These are phyloP conservation scores for Smittia aterrima DNA, from an alignment of 2,888 invertebrate genomes.

Conservation along the genomic window DNA sequence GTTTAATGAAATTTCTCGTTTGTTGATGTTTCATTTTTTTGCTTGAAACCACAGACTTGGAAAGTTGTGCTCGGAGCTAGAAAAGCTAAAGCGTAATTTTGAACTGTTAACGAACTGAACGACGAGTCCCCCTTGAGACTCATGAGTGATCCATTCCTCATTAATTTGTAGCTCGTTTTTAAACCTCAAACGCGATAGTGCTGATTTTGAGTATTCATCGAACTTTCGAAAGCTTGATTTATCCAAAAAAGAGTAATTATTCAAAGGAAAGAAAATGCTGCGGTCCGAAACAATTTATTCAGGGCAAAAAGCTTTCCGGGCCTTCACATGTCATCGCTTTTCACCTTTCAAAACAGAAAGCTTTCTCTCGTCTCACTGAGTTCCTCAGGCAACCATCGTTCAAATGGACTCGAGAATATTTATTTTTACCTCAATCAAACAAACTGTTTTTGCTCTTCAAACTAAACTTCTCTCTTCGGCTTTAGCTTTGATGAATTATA, in stretches of 20 bases:
- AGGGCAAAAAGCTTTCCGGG: slow-evolving; percentile 4
- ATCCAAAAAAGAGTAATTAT: not conserved
- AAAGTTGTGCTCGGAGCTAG: not conserved
- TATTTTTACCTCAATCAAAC: slow-evolving; percentile 38
- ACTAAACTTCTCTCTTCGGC: not conserved
- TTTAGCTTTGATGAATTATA: slow-evolving; percentile 10
- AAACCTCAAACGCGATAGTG: not conserved
- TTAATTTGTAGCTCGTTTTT: slow-evolving; percentile 22
- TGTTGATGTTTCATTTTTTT: not conserved
- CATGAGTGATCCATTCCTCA: slow-evolving; percentile 2
- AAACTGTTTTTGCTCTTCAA: slow-evolving; percentile 14
- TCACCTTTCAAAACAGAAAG: slow-evolving; percentile 5
- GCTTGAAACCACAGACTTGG: not conserved
- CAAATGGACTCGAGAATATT: slow-evolving; percentile 30
- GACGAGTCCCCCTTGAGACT: not conserved
- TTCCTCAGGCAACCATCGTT: not conserved
- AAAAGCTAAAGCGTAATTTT: not conserved
- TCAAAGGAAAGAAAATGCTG: not conserved
- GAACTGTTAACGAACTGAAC: not conserved
- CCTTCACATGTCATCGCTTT: slow-evolving; percentile 36
- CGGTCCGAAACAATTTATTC: slow-evolving; percentile 6
- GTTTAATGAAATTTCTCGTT: not conserved
- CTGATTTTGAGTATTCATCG: too few species aligned
- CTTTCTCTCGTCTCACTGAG: slow-evolving; percentile 1
- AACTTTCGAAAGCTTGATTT: too few species aligned